Conservation (phyloP, 2,888 invertebrate species). For the Apoda limacodes region DNA sequence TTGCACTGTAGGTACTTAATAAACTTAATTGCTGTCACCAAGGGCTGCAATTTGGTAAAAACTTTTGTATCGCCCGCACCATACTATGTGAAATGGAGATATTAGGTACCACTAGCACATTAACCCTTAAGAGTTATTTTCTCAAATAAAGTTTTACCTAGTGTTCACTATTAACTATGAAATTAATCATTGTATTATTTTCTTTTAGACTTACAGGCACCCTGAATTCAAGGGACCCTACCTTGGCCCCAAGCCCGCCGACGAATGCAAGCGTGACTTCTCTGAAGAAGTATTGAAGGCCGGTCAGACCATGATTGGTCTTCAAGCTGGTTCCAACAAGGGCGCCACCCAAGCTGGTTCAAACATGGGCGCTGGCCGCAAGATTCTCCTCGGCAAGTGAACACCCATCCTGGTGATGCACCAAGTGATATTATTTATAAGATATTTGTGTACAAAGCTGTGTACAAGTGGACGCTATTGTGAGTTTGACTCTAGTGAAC, state of each 20-base stretch:
- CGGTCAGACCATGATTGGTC: constrained; percentile 90
- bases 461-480: constrained; percentile 49
- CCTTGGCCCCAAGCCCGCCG: constrained; percentile 94
- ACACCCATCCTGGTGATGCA: constrained; percentile 25
- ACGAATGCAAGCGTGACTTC: constrained; percentile 95
- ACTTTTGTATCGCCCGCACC: no score
- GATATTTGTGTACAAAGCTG: constrained; percentile 56
- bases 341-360: constrained; percentile 94
- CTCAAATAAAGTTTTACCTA: no score
- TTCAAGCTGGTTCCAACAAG: constrained; percentile 97
- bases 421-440: constrained; percentile 64
- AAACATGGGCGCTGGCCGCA: constrained; percentile 90
- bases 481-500: constrained; percentile 40
- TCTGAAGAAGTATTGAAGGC: constrained; percentile 91
- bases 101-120: no score
- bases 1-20: no score
- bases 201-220: constrained; percentile 82
- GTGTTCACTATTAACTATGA: constrained; percentile 2
- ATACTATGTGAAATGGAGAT: no score
- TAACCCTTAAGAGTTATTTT: no score
- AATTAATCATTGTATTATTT: constrained; percentile 17
- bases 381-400: constrained; percentile 93
- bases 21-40: no score
- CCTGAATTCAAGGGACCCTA: constrained; percentile 87
- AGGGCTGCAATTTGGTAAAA: no score